These are phyloP conservation scores for Hypotaenidia philippensis DNA, from an alignment of 2,797 vertebrate species.

Conservation along the genomic window DNA sequence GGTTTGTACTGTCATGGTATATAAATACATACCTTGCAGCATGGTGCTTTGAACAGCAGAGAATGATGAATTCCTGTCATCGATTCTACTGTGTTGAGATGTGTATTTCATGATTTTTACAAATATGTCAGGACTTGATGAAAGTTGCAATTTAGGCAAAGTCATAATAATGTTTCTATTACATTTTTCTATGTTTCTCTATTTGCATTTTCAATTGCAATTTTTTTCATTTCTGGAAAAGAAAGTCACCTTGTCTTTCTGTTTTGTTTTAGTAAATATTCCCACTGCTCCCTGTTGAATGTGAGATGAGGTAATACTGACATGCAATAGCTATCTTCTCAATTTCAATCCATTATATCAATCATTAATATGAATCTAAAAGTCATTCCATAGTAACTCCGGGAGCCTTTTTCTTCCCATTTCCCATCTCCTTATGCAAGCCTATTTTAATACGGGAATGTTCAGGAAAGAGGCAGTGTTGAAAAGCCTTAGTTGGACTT, in stretches of 20 bases:
- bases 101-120: not conserved
- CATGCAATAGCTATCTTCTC: not conserved
- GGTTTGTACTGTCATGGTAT: not conserved
- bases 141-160: not conserved
- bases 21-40: conserved; percentile 15
- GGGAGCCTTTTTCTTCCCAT: not conserved
- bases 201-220: not conserved
- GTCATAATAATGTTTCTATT: not conserved
- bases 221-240: not conserved
- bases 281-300: not conserved
- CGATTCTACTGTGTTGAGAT: conserved; percentile 9
- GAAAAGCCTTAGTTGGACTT: not conserved
- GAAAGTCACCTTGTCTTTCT: not conserved
- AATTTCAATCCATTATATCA: not conserved
- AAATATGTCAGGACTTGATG: not conserved
- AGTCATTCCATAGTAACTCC: not conserved
- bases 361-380: not conserved
- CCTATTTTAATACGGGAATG: not conserved
- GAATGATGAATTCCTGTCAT: conserved; percentile 54
- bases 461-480: not conserved
- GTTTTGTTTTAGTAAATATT: conserved; percentile 15
- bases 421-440: not conserved
- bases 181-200: not conserved
- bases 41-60: conserved; percentile 41
- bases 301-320: not conserved